Evolutionary conservation across 2,888 invertebrate species (phyloP), one percentile per base, ranked within the genome.

Genomic region (Idaea dimidiata): DNA sequence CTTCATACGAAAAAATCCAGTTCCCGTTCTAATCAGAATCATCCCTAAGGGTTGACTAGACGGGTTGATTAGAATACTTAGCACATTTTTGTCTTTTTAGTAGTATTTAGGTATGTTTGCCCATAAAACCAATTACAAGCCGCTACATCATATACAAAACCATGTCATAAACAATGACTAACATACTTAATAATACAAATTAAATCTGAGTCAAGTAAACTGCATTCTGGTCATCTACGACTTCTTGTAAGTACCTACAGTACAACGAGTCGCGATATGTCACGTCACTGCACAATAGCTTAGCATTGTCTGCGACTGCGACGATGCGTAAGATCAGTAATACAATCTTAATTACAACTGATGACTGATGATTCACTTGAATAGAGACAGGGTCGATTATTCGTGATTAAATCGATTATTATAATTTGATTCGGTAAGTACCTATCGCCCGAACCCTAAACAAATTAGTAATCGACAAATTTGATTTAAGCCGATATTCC

Each of bases 241-340:
- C n/a, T n/a, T n/a, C n/a, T n/a, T n/a, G n/a, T n/a, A n/a, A n/a
- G n/a, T n/a, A n/a, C n/a, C n/a, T n/a, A n/a, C n/a, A 8, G 10
- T 10, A 43, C 43, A 43, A 43, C 7, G 7, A 14, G 43, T 43
- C 43, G 43, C 43, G 10, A 43, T 43, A 14, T 43, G 43, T 43
- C 43, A 43, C 43, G 43, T 43, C 43, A 43, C 43, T 43, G 43
- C 43, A 10, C 43, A 10, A 10, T 43, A 43, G 10, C 64, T 59
- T 63, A 67, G 32, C 63, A 71, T 68, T 65, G 68, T 71, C 61
- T 54, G 58, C 69, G 60, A 64, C 61, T 54, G 58, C 69, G 60
- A 64, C 66, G 63, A 63, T 66, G 63, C 71, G 68, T 71, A 64
- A 69, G 62, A 67, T 65, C 63, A 59, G 68, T 68, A 71, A 73